Evolutionary conservation across 2,113 vertebrate genomes (phyloP).

Genomic region (Mionectes macconnelli): DNA sequence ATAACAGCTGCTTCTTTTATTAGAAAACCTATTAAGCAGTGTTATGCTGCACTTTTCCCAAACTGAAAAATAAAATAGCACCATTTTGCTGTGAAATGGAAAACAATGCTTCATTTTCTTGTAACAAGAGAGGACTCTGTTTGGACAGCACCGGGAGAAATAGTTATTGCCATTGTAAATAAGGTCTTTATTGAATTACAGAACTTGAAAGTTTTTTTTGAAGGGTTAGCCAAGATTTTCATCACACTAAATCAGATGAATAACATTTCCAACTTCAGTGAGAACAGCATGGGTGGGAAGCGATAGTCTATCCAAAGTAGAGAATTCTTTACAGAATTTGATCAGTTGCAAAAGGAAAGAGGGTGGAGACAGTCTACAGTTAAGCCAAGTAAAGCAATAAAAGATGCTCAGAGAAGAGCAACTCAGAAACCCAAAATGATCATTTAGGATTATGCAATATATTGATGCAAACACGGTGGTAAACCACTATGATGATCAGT

Average conservation of each 20-base stretch:
- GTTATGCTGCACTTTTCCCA: not conserved
- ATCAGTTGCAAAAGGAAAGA: conserved; percentile 8
- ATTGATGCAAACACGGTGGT: not conserved
- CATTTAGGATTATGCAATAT: not conserved
- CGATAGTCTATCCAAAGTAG: not conserved
- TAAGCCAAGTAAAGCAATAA: not conserved
- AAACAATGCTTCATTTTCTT: not conserved
- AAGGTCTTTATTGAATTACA: conserved; percentile 30
- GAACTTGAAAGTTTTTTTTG: not conserved
- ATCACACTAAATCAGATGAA: conserved; percentile 1
- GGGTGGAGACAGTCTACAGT: not conserved
- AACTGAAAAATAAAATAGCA: not conserved
- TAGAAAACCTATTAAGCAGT: not conserved
- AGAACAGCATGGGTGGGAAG: conserved; percentile 45
- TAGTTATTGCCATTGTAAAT: not conserved
- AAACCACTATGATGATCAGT: not conserved
- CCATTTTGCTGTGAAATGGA: not conserved
- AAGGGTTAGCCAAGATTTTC: conserved; percentile 20
- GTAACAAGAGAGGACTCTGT: not conserved
- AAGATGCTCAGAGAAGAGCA: not conserved
- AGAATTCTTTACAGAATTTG: conserved; percentile 3
- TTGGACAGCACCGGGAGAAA: not conserved
- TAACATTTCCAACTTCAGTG: conserved; percentile 26
- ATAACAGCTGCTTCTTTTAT: not conserved
- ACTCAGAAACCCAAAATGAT: not conserved